phyloP scores from a whole-genome alignment of 2,113 vertebrate genomes.

The Orcinus orca region DNA sequence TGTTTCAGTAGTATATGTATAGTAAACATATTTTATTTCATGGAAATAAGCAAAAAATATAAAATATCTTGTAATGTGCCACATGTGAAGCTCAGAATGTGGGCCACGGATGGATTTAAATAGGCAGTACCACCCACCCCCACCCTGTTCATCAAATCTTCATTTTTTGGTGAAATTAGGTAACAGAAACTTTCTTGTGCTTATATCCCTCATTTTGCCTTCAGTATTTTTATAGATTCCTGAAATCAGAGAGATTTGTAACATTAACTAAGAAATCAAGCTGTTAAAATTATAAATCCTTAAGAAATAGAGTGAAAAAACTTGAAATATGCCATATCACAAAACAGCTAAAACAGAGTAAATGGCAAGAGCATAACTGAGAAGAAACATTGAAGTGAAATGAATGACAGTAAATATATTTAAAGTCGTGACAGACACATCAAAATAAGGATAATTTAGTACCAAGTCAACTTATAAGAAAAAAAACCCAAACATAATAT shows the following conservation, averaged over 20 bases:
- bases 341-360: conserved; percentile 59
- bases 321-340: conserved; percentile 30
- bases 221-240: conserved; percentile 24
- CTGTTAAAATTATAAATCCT: conserved; percentile 64
- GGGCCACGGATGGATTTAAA: conserved; percentile 64
- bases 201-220: conserved; percentile 72
- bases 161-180: conserved; percentile 71
- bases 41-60: conserved; percentile 69
- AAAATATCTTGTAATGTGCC: conserved; percentile 66
- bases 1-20: conserved; percentile 49
- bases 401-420: conserved; percentile 64
- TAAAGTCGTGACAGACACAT: conserved; percentile 49
- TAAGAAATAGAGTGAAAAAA: conserved; percentile 45
- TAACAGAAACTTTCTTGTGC: conserved; percentile 76
- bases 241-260: conserved; percentile 77
- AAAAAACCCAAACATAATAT: conserved; percentile 27
- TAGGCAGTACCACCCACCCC: conserved; percentile 45
- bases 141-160: conserved; percentile 68
- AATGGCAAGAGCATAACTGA: conserved; percentile 34
- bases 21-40: conserved; percentile 69
- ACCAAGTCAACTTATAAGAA: conserved; percentile 22
- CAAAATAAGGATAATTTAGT: conserved; percentile 58
- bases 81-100: conserved; percentile 62
- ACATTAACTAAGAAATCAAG: conserved; percentile 60
- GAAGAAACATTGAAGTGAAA: conserved; percentile 44